Base-by-base conservation (phyloP, 2,888 invertebrate species). In the Drosophila emarginata region DNA sequence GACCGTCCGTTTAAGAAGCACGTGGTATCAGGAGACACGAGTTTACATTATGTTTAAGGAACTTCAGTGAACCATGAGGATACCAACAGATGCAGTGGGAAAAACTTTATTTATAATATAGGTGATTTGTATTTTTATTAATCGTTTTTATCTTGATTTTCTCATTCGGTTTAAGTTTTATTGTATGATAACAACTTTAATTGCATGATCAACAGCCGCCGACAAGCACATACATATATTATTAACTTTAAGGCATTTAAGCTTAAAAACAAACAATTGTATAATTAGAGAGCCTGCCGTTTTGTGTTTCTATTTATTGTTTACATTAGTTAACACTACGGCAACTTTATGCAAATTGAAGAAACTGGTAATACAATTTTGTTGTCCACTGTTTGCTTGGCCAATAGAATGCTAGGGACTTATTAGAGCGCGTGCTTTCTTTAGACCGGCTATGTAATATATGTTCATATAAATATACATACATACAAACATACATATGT, bases 281-380 rank as follows among this genome's bases (percentile, higher is more conserved):
- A 61, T 71, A 71, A 71, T 71, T 71, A 65, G 71, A 71, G 71
- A 57, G 64, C 59, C 59, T 52, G 37, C 56, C 64, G 64, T 12
- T 15, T 11, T 18, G 4, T 11, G n/a, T 9, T n/a, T 51, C 5
- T 32, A 32, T n/a, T 11, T n/a, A 11, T 11, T 32, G 9, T 21
- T 32, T n/a, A 28, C 52, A 21, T n/a, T 51, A 32, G 7, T 32
- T 32, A 32, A 32, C 32, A 32, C 32, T 32, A 2, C 11, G 32
- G 9, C 9, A 32, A 32, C 1, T 32, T 32, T 32, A 32, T 9
- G 32, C 11, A 32, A 7, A 26, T 26, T 26, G 5, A 26, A 26
- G 26, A 26, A 26, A 32, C 32, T 51, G 51, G 12, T 37, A 36
- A 15, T 4, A 6, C 5, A 28, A 40, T 39, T 23, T 18, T 58